These are phyloP conservation scores for Drosophila malerkotliana DNA, from an alignment of 1,140 invertebrate genomes.

Conservation along the genomic window DNA sequence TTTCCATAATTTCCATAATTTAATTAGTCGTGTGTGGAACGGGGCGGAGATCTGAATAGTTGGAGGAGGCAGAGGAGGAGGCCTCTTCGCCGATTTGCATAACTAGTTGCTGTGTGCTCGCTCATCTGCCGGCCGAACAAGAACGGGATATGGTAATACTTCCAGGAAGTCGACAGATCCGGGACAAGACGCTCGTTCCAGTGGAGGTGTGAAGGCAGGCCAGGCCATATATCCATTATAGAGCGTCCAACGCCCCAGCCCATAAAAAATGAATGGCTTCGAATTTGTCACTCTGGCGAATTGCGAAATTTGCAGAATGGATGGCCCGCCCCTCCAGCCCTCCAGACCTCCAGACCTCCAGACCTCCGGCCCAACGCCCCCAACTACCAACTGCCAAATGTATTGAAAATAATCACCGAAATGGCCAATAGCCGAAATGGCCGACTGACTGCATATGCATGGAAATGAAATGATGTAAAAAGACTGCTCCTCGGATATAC, in stretches of 20 bases:
- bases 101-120: not conserved
- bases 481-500: not conserved
- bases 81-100: not conserved
- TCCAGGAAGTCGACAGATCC: not conserved
- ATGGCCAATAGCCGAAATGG: constrained; percentile 48
- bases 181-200: not conserved
- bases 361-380: too few species aligned
- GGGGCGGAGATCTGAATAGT: constrained; percentile 3
- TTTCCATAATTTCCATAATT: constrained; percentile 69
- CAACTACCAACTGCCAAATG: constrained; percentile 1
- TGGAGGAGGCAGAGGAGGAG: not conserved
- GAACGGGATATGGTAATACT: constrained; percentile 38
- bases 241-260: too few species aligned
- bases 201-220: too few species aligned
- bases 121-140: constrained; percentile 24
- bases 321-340: too few species aligned
- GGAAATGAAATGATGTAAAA: constrained; percentile 37
- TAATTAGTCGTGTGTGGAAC: constrained; percentile 55
- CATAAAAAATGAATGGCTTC: constrained; percentile 37
- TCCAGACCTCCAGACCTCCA: too few species aligned
- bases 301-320: constrained; percentile 31
- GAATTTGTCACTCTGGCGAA: constrained; percentile 65
- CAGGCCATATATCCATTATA: too few species aligned
- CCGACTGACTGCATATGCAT: constrained; percentile 34
- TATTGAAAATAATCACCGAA: constrained; percentile 47